These are phyloP conservation scores for Xenopus laevis DNA, from an alignment of 2,113 vertebrate genomes.

Conservation along the genomic window DNA sequence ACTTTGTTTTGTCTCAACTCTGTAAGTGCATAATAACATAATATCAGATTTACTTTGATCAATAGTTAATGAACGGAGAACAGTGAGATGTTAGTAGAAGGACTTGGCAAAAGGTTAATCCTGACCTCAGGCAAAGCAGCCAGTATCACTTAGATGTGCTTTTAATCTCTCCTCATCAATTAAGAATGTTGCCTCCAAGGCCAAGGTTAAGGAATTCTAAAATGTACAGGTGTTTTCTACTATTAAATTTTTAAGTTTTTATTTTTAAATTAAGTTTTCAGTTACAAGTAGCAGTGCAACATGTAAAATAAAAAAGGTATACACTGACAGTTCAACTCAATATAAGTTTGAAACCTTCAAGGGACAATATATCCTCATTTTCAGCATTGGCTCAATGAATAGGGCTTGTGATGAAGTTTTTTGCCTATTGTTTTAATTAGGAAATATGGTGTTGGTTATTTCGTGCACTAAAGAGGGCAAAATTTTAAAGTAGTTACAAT, in stretches of 20 bases:
- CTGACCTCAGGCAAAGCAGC: slow-evolving; percentile 21
- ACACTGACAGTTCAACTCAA: too few species aligned
- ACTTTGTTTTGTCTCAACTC: not conserved
- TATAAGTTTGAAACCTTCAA: too few species aligned
- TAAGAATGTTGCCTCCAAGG: slow-evolving; percentile 10
- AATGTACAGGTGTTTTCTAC: not conserved
- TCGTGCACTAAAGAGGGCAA: too few species aligned
- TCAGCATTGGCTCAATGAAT: too few species aligned
- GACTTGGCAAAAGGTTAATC: slow-evolving; percentile 30
- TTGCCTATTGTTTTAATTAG: too few species aligned
- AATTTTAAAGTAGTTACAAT: too few species aligned
- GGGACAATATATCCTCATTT: too few species aligned
- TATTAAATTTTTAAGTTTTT: not conserved
- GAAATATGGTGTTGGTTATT: too few species aligned
- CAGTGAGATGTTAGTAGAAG: slow-evolving; percentile 11
- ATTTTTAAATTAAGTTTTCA: too few species aligned
- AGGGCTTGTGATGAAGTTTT: too few species aligned
- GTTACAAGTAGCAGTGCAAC: too few species aligned
- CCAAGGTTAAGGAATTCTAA: not conserved
- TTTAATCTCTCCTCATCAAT: slow-evolving; percentile 28
- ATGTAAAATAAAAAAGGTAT: not conserved
- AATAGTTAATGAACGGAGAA: slow-evolving; percentile 35
- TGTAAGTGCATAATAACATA: slow-evolving; percentile 16
- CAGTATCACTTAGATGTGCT: not conserved
- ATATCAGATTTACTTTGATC: slow-evolving; percentile 23